phyloP scores from a whole-genome alignment of 1,140 invertebrate species.

The Anadara kagoshimensis region DNA sequence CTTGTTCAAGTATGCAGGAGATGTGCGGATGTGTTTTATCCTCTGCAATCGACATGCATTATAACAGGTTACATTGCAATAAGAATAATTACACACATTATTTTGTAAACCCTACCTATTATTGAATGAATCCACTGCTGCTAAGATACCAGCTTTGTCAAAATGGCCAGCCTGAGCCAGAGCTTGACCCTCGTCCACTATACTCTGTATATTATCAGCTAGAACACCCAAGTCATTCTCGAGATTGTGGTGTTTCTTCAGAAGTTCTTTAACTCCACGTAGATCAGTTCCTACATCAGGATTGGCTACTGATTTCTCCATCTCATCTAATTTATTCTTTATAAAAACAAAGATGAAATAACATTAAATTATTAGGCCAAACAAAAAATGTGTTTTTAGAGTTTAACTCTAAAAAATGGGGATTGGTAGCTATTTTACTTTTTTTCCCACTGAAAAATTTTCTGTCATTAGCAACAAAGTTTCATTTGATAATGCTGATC shows the following conservation, averaged over 20 bases:
- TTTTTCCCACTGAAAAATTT: too few relatives aligned
- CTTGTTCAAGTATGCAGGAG: too few relatives aligned
- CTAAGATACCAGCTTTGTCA: constrained; percentile 89
- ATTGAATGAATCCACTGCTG: constrained; percentile 85
- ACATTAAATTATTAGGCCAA: too few relatives aligned
- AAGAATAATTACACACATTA: too few relatives aligned
- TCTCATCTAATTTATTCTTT: constrained; percentile 78
- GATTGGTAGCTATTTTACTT: too few relatives aligned
- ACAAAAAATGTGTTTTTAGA: too few relatives aligned
- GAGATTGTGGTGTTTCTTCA: constrained; percentile 97
- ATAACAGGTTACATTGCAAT: too few relatives aligned
- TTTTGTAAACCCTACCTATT: constrained; percentile 74
- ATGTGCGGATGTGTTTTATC: too few relatives aligned
- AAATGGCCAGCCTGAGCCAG: constrained; percentile 96
- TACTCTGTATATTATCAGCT: constrained; percentile 92
- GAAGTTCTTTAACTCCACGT: constrained; percentile 96
- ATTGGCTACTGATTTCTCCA: constrained; percentile 95
- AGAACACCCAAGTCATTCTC: constrained; percentile 97
- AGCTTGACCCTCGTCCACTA: constrained; percentile 93
- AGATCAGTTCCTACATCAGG: constrained; percentile 98
- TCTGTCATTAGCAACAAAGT: too few relatives aligned
- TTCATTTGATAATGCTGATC: too few relatives aligned
- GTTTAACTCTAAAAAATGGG: too few relatives aligned
- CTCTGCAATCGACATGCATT: too few relatives aligned
- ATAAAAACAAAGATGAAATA: neutral